Base-by-base conservation (phyloP, 2,113 vertebrate species). In the Gadus chalcogrammus region DNA sequence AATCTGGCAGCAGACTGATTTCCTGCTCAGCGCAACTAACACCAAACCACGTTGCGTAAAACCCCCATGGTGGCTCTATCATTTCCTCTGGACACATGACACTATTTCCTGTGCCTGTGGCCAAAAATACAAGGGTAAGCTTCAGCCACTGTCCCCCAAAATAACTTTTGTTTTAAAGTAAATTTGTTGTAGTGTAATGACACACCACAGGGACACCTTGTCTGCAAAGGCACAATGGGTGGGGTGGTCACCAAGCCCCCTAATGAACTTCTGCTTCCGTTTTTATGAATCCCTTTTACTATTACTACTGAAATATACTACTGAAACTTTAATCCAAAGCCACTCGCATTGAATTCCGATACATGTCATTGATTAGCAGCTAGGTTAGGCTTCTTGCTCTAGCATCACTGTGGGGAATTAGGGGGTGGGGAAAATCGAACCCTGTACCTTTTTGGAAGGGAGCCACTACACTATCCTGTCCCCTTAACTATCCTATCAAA, bases 81-180 rank as follows among this genome's bases (percentile, higher is more conserved):
- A 82, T 87, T 88, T 89, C 85, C 85, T 85, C 69, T 77, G 70
- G 76, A 87, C 79, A 84, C 72, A 81, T 85, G 81, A 77, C 84
- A 83, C 80, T 42, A 52, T 79, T 88, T 89, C 88, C 88, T 85
- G 42, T 42, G 38, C 6, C 1, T 42, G 79, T 65, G 68, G 71
- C 74, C 72, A 74, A 66, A 77, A 83, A 84, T 81, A 86, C 74
- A 74, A 17, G 63, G 74, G 69, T 31, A 68, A 73, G 31, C 69
- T 60, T 53, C 67, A 52, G 53, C 69, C 42, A 13, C 42, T 53
- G 28, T 73, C 20, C 16, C 61, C 18, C 15, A 67, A 55, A 71
- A 24, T 27, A 27, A 31, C 17, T 24, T 35, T 65, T 17, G 0
- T n/a, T 5, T n/a, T 35, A 13, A 15, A 28, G 20, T 73, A 24